Evolutionary conservation across 2,888 invertebrate genomes (phyloP).

Genomic region (Cephus runcator): DNA sequence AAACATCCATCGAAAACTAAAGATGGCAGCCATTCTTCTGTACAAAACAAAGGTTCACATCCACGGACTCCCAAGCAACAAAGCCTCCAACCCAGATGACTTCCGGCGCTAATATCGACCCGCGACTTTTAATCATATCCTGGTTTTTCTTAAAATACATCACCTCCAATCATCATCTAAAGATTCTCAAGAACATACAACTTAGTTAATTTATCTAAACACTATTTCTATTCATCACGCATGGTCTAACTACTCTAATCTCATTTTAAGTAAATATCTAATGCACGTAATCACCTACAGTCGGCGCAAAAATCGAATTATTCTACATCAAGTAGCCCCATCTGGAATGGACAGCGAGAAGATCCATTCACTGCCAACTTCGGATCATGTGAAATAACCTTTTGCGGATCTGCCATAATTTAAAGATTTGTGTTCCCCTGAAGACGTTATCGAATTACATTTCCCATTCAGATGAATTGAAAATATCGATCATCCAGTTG

Average conservation of each 20-base stretch:
- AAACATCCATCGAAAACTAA: conserved; percentile 84
- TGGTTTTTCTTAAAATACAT: not conserved
- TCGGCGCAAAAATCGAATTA: conserved; percentile 8
- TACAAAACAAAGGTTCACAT: conserved; percentile 78
- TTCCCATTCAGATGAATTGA: not conserved
- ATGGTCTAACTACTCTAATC: not conserved
- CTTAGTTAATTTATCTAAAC: not conserved
- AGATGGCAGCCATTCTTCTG: conserved; percentile 88
- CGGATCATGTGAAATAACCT: conserved; percentile 5
- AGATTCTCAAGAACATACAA: not conserved
- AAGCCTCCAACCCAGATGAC: conserved; percentile 59
- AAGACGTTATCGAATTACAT: not conserved
- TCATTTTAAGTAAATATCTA: not conserved
- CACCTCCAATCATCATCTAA: not conserved
- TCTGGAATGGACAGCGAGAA: conserved; percentile 3
- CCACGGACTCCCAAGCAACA: conserved; percentile 61
- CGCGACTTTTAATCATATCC: conserved; percentile 40
- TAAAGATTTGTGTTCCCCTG: not conserved
- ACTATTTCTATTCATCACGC: not conserved
- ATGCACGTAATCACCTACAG: not conserved
- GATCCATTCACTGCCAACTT: conserved; percentile 16
- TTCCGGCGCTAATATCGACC: conserved; percentile 47
- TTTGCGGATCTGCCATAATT: not conserved
- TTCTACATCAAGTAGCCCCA: not conserved
- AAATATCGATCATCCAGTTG: not conserved